Evolutionary conservation across 35 echinoderm and acorn worm species (phyloP).

Genomic region (Apostichopus californicus): DNA sequence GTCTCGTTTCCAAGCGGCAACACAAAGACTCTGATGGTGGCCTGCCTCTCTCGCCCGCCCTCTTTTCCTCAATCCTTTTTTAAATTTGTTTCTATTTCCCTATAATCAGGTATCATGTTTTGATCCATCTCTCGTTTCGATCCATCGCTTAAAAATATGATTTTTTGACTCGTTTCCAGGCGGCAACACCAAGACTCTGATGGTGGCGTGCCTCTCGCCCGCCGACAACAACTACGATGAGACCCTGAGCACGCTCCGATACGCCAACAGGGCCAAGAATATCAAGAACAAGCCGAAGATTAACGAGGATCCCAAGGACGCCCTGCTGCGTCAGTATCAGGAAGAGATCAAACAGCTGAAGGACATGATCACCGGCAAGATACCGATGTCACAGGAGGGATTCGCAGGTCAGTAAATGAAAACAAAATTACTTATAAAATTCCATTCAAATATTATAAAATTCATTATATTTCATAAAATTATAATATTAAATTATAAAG

Average conservation of each 20-base stretch:
- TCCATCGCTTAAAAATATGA: no score
- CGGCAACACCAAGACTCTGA: conserved; percentile 91
- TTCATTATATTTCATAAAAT: no score
- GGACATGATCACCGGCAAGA: conserved; percentile 77
- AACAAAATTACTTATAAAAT: background rate
- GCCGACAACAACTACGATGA: conserved; percentile 98
- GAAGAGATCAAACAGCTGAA: conserved; percentile 84
- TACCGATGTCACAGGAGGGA: conserved; percentile 81
- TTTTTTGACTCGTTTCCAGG: conserved; percentile 24
- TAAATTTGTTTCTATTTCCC: no score
- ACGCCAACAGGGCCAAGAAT: conserved; percentile 99
- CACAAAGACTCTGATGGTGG: conserved; percentile 94
- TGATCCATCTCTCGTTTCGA: no score
- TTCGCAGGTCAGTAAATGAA: conserved; percentile 67
- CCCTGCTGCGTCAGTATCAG: conserved; percentile 86
- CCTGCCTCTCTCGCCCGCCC: conserved; percentile 74
- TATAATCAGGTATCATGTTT: no score
- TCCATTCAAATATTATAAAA: background rate
- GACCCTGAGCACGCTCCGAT: conserved; percentile 84
- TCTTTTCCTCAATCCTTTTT: no score
- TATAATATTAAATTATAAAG: no score
- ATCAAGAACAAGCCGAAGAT: conserved; percentile 99
- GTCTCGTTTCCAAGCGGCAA: conserved; percentile 61
- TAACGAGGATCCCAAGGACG: conserved; percentile 95
- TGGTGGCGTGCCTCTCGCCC: conserved; percentile 92